Percentiles rank a stretch among this genome's conserved stretches.
phyloP scores from a whole-genome alignment of 2,888 invertebrate genomes.

The Tethea ocularis region DNA sequence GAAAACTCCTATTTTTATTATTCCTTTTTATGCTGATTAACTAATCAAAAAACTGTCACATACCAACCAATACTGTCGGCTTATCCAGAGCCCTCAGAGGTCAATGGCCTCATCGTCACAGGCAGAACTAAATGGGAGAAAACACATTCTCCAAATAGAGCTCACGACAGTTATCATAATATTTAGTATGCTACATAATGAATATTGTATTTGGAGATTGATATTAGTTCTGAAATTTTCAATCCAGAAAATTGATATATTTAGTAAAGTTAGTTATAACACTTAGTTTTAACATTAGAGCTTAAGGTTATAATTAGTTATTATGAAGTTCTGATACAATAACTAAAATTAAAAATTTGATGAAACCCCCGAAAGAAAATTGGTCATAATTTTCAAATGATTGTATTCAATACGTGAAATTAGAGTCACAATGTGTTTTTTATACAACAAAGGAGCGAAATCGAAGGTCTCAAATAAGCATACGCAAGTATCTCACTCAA shows the following conservation, averaged over 20 bases:
- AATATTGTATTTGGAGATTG: slow-evolving; percentile 20
- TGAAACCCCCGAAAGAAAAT: too few species aligned
- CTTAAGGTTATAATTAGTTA: too few species aligned
- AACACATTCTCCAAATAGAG: slow-evolving; percentile 49
- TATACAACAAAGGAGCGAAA: too few species aligned
- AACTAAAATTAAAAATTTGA: too few species aligned
- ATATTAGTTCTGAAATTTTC: background rate
- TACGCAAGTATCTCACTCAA: background rate
- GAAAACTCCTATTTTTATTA: too few species aligned
- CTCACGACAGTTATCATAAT: slow-evolving; percentile 57
- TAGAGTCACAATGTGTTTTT: background rate
- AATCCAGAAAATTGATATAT: background rate
- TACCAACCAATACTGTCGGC: slow-evolving; percentile 25
- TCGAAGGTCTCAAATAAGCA: too few species aligned
- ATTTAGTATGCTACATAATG: slow-evolving; percentile 47
- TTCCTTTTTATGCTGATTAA: slow-evolving; percentile 23
- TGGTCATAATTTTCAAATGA: too few species aligned
- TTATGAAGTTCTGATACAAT: too few species aligned
- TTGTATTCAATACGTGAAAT: background rate
- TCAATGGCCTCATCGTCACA: slow-evolving; percentile 52
- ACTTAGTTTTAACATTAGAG: too few species aligned
- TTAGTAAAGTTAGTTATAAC: too few species aligned
- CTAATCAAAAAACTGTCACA: slow-evolving; percentile 44
- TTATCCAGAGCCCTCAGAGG: slow-evolving; percentile 55
- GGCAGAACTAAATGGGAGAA: slow-evolving; percentile 61